A percentile compares a stretch with the other conserved stretches of the same genome.
Conservation (phyloP, 2,797 vertebrate species). For the Eurystomus glaucurus region DNA sequence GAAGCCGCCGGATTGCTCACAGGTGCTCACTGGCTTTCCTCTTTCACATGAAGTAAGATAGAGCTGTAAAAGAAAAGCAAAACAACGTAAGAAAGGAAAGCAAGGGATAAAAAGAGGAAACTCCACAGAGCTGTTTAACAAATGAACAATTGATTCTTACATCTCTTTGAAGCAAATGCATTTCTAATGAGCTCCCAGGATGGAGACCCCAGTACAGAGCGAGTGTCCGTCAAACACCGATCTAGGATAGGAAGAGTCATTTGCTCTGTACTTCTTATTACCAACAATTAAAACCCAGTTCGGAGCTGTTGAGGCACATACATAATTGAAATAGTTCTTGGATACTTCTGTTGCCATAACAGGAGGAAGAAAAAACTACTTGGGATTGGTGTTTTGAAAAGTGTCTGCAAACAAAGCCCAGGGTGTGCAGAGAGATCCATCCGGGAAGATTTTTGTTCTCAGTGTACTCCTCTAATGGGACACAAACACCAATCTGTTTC, state of each 20-base stretch:
- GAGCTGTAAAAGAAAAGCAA: constrained; percentile 70
- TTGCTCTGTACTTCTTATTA: constrained; percentile 2
- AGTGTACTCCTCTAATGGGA: background rate
- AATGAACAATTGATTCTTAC: constrained; percentile 12
- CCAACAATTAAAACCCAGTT: constrained; percentile 35
- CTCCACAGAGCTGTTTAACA: background rate
- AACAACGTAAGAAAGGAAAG: constrained; percentile 33
- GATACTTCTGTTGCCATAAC: background rate
- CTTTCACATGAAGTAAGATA: constrained; percentile 68
- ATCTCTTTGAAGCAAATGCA: constrained; percentile 25
- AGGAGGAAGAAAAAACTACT: background rate
- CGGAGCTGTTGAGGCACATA: constrained; percentile 7
- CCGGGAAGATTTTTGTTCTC: background rate
- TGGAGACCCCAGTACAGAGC: background rate
- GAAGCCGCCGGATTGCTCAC: constrained; percentile 34
- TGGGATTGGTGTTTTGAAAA: background rate
- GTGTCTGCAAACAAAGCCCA: background rate
- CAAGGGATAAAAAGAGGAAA: constrained; percentile 33
- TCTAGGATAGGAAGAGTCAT: constrained; percentile 19
- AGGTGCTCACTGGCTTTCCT: constrained; percentile 63
- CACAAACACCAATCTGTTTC: background rate
- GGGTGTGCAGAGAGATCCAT: background rate
- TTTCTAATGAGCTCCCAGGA: constrained; percentile 32
- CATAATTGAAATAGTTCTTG: constrained; percentile 20
- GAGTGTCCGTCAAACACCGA: background rate